Conservation (phyloP, 2,797 vertebrate species). For the Otolemur crassicaudatus region DNA sequence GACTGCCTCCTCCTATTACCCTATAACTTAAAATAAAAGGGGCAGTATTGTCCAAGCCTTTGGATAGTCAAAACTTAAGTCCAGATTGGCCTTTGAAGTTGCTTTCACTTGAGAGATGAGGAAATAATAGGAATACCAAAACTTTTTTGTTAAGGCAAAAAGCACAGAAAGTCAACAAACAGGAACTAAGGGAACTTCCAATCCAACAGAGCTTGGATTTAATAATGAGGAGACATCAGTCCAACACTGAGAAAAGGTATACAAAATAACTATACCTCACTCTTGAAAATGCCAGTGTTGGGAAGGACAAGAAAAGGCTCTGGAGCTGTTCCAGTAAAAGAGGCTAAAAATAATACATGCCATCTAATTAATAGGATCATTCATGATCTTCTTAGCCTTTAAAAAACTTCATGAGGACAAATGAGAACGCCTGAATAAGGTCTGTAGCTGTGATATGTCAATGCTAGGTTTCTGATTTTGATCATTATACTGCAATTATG, state of each 20-base stretch:
- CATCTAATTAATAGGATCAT: background rate
- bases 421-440: background rate
- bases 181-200: background rate
- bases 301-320: background rate
- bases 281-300: background rate
- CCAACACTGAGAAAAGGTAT: background rate
- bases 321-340: background rate
- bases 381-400: background rate
- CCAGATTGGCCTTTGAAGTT: background rate
- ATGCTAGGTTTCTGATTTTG: background rate
- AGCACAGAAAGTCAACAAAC: background rate
- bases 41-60: background rate
- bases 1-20: background rate
- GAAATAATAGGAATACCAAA: background rate
- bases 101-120: background rate
- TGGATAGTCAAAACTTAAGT: background rate
- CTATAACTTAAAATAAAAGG: background rate
- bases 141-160: background rate
- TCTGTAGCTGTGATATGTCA: background rate
- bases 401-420: background rate
- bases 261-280: background rate
- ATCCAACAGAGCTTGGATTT: background rate
- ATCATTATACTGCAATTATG: background rate
- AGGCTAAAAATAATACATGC: background rate
- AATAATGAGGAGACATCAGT: slow-evolving; percentile 13